These are phyloP conservation scores for Hippocampus zosterae DNA, from an alignment of 2,113 vertebrate species.

Conservation along the genomic window DNA sequence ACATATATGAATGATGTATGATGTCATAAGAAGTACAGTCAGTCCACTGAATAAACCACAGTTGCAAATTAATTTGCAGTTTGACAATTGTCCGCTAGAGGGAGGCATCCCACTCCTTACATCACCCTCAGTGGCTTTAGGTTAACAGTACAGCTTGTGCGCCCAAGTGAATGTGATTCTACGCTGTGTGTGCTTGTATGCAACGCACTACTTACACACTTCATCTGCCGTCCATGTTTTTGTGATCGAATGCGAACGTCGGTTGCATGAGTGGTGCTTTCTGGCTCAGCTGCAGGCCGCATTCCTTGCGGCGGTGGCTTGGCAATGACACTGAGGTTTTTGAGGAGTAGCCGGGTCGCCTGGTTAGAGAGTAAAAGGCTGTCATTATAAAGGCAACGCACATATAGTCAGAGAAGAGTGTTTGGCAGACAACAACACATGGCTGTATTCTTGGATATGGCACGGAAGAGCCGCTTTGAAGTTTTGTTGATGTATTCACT, in stretches of 20 bases:
- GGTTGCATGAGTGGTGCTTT: slow-evolving; percentile 14
- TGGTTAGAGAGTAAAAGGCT: slow-evolving; percentile 36
- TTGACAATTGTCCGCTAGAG: slow-evolving; percentile 29
- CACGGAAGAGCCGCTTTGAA: not conserved
- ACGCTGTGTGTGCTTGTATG: not conserved
- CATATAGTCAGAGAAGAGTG: slow-evolving; percentile 13
- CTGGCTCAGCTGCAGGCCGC: slow-evolving; percentile 42
- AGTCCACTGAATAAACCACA: not conserved
- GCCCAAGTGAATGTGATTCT: not conserved
- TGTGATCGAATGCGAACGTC: not conserved
- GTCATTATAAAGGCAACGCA: slow-evolving; percentile 51
- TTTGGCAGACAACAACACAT: slow-evolving; percentile 13
- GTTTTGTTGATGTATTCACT: slow-evolving; percentile 7
- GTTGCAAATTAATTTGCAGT: not conserved
- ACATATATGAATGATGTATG: no score
- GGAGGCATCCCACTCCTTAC: slow-evolving; percentile 8
- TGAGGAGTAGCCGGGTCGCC: slow-evolving; percentile 41
- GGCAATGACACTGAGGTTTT: slow-evolving; percentile 43
- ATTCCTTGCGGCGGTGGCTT: slow-evolving; percentile 28
- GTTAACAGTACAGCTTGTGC: not conserved
- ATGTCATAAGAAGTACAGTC: not conserved
- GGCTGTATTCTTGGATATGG: not conserved
- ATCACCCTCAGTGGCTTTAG: not conserved
- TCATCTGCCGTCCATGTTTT: not conserved
- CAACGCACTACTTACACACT: not conserved